Base-by-base conservation (phyloP, 2,797 vertebrate genomes). In the Lagocephalus sceleratus region DNA sequence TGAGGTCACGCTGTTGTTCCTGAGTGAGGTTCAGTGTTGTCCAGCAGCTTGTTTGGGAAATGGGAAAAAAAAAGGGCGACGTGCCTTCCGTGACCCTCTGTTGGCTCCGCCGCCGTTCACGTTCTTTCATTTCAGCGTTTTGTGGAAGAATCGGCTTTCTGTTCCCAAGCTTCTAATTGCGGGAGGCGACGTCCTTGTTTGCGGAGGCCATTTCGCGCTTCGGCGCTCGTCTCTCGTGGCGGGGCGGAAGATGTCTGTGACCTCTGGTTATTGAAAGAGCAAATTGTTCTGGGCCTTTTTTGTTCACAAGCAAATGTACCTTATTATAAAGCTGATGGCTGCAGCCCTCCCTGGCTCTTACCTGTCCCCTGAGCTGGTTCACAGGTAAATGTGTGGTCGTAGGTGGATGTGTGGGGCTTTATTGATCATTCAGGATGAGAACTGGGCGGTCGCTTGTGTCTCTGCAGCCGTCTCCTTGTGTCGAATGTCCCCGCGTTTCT, bases 121-220 rank as follows among this genome's bases (percentile, higher is more conserved):
- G 0, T 21, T 5, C 21, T 58, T 11, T 15, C 16, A 1, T 20
- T 52, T 20, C 5, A 15, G 35, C 21, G 6, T 21, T 53, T n/a
- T n/a, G 10, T 10, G 8, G 32, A 57, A 66, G 35, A 71, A 64
- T 63, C 26, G 57, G 9, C 38, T 50, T 60, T 70, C 26, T 77
- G 60, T 74, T 60, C 5, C 1, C 6, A 57, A 44, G 70, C 47
- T 10, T 10, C 63, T 79, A 78, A 82, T 78, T 74, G 57, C 47
- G 20, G 38, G 45, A 72, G 62, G 60, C 66, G 70, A 67, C 51
- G 49, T 32, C 59, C 51, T 70, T 9, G 2, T 68, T 74, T 73
- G 61, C 60, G 53, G 32, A 71, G 50, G 49, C 25, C 54, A 29
- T 75, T 75, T 68, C 11, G n/a, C 4, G 72, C 67, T 45, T 77